These are phyloP conservation scores for Numenius phaeopus DNA, from an alignment of 2,797 vertebrate species.

Conservation along the genomic window DNA sequence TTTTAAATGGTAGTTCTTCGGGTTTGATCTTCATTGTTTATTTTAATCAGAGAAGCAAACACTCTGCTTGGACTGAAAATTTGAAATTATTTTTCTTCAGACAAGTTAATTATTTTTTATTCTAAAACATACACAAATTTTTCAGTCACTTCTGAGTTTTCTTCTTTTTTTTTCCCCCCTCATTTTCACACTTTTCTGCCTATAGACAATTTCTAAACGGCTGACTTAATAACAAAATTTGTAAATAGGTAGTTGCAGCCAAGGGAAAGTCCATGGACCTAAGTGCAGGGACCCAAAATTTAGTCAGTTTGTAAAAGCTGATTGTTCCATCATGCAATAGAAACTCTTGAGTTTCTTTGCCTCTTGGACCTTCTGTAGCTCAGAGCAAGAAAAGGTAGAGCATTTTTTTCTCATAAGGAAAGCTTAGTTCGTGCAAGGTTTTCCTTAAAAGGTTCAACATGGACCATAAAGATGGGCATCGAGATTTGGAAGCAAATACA, in stretches of 20 bases:
- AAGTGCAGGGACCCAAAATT: neutral
- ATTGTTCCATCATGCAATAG: neutral
- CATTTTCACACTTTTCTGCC: neutral
- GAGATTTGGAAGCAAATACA: neutral
- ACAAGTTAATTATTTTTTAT: neutral
- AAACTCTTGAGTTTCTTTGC: neutral
- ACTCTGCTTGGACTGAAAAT: neutral
- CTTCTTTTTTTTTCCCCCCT: accelerated
- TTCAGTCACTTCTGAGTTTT: neutral
- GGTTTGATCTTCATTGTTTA: neutral
- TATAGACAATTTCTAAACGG: neutral
- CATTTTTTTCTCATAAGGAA: neutral
- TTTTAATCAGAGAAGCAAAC: neutral
- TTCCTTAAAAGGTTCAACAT: neutral
- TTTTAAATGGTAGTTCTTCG: neutral
- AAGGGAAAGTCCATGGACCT: neutral
- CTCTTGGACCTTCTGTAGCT: neutral
- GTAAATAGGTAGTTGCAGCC: neutral
- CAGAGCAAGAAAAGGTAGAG: neutral
- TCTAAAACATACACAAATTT: neutral
- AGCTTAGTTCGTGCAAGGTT: neutral
- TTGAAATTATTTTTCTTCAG: neutral
- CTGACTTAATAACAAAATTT: neutral
- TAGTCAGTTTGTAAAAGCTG: neutral
- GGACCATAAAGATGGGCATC: neutral